These are phyloP conservation scores for Ephialtes manifestator DNA, from an alignment of 2,888 invertebrate species.

Conservation along the genomic window DNA sequence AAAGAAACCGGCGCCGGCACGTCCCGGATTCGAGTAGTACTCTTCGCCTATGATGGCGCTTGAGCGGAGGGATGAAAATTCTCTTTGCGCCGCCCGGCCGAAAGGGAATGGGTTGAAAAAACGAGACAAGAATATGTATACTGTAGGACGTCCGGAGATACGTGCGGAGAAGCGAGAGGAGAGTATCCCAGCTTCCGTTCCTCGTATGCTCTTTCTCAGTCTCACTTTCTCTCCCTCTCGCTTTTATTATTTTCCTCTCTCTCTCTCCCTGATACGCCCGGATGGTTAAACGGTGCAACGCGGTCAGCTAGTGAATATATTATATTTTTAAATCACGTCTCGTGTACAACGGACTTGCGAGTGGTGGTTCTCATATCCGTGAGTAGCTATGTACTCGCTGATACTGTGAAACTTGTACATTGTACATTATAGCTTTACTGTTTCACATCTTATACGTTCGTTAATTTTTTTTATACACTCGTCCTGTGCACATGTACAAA, in stretches of 20 bases:
- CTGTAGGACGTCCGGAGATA: slow-evolving; percentile 23
- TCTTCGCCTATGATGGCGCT: slow-evolving; percentile 36
- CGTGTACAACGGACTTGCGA: slow-evolving; percentile 48
- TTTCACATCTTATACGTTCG: neutral
- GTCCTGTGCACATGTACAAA: neutral
- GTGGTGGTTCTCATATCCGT: slow-evolving; percentile 43
- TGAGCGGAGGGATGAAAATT: slow-evolving; percentile 49
- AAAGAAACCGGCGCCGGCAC: slow-evolving; percentile 37
- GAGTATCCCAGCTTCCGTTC: slow-evolving; percentile 15
- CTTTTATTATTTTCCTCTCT: slow-evolving; percentile 11
- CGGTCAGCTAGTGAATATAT: slow-evolving; percentile 77
- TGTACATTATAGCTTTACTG: neutral
- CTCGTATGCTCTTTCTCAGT: neutral
- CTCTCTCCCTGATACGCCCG: slow-evolving; percentile 66
- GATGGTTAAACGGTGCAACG: slow-evolving; percentile 76
- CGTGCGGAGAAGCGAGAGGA: slow-evolving; percentile 43
- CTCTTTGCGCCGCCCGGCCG: slow-evolving; percentile 44
- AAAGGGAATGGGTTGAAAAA: slow-evolving; percentile 43
- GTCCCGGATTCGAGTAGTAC: slow-evolving; percentile 52
- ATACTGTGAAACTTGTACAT: neutral
- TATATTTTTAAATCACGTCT: slow-evolving; percentile 78
- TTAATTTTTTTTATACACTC: neutral
- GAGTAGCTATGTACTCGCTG: slow-evolving; percentile 17
- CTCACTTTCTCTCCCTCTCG: neutral
- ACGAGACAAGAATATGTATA: slow-evolving; percentile 46